Evolutionary conservation across 2,113 vertebrate species (phyloP).

Genomic region (Prolemur simus): DNA sequence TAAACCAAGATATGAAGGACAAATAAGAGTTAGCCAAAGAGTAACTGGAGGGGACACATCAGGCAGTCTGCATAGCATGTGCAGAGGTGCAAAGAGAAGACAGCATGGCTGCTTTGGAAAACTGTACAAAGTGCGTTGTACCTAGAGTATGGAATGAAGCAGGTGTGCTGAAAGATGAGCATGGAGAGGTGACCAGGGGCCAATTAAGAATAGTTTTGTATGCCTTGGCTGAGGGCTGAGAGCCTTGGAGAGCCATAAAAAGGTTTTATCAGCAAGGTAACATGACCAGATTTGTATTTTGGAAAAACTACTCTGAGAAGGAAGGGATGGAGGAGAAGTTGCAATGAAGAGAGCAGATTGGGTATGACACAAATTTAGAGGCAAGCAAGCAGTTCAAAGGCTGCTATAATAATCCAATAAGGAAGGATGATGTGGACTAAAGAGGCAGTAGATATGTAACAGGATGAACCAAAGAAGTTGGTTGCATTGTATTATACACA

Average conservation of each 20-base stretch:
- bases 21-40: constrained; percentile 20
- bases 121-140: background rate
- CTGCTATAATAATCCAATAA: background rate
- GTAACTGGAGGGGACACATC: background rate
- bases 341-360: background rate
- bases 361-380: constrained; percentile 19
- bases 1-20: background rate
- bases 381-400: constrained; percentile 8
- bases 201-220: background rate
- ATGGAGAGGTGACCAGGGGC: background rate
- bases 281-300: background rate
- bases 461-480: constrained; percentile 22
- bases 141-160: background rate
- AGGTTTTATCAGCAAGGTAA: constrained; percentile 24
- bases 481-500: background rate
- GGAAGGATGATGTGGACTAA: background rate
- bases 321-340: background rate
- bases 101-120: background rate
- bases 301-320: background rate
- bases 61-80: background rate
- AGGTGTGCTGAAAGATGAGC: background rate
- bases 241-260: background rate
- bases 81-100: background rate
- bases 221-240: background rate
- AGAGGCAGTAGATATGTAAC: background rate